Base-by-base conservation (phyloP, 2,113 vertebrate genomes). In the Neogobius melanostomus region DNA sequence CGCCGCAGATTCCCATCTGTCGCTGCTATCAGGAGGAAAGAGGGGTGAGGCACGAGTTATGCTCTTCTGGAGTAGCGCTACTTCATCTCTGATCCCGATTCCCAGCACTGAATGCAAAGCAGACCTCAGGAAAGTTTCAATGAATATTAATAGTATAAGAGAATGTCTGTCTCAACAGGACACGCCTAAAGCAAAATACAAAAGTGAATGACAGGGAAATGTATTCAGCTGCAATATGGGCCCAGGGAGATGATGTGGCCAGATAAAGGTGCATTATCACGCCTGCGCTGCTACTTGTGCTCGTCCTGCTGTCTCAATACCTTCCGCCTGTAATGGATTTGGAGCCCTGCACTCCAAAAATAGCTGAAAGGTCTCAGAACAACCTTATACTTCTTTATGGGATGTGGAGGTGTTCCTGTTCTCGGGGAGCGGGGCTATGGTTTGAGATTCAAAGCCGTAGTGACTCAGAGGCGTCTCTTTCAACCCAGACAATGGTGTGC, bases 201-300 rank as follows among this genome's bases (percentile, higher is more conserved):
- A 79, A 57, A 76, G 42, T 79, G 78, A 85, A 71, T 68, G 82
- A 79, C 79, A 80, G 62, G 64, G 68, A 83, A 81, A 87, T 78
- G 74, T 74, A 82, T 87, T 80, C 77, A 67, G 63, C 67, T 44
- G 71, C 47, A 69, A 85, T 83, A 66, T 44, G 68, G 59, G 72
- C 71, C 61, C 60, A 64, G 59, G 44, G 72, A 81, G 82, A 83
- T 83, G 69, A 80, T 80, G 79, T 69, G 71, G 75, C 77, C 70
- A 81, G 87, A 89, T 89, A 86, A 77, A 78, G 75, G 81, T 74
- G 86, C 81, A 85, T 90, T 87, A 91, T 88, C 76, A 81, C 53
- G 54, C 82, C 75, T 49, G 68, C 71, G 71, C 77, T 66, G 47
- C 81, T 71, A 80, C 85, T 85, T 71, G 62, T 81, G 85, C 80